Percentiles rank a stretch among this genome's conserved stretches.
phyloP scores from a whole-genome alignment of 2,888 invertebrate genomes.

The Nysson spinosus region DNA sequence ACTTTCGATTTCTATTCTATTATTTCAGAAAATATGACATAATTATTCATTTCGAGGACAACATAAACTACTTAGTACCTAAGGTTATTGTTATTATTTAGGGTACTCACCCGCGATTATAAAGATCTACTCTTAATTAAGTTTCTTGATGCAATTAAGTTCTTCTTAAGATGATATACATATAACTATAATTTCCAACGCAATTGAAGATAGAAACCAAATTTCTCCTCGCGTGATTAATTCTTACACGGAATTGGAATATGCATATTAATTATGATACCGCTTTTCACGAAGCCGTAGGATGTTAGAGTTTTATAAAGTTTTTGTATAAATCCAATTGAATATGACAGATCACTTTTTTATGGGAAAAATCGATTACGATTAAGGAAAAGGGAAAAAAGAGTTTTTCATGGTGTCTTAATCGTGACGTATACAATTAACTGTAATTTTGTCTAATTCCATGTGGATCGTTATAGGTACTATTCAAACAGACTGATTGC shows the following conservation, averaged over 20 bases:
- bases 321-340: constrained; percentile 54
- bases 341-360: constrained; percentile 39
- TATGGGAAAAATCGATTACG: constrained; percentile 14
- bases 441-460: constrained; percentile 3
- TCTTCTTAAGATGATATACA: neutral
- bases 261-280: constrained; percentile 13
- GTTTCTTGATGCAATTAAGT: neutral
- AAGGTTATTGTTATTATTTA: constrained; percentile 4
- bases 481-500: no score
- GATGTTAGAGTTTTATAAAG: constrained; percentile 51
- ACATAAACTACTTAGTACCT: constrained; percentile 26
- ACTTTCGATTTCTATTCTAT: constrained; percentile 10
- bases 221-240: constrained; percentile 18
- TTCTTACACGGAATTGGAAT: constrained; percentile 2
- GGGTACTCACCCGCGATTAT: neutral
- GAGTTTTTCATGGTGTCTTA: constrained; percentile 13
- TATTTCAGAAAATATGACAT: constrained; percentile 3
- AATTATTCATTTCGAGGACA: constrained; percentile 1
- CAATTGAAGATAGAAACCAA: constrained; percentile 1
- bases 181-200: no score
- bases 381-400: no score
- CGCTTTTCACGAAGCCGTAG: constrained; percentile 28
- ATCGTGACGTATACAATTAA: constrained; percentile 8
- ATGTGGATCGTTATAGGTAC: neutral
- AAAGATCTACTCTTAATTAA: neutral